Base-by-base conservation (phyloP, 2,113 vertebrate species). In the Neomonachus schauinslandi region DNA sequence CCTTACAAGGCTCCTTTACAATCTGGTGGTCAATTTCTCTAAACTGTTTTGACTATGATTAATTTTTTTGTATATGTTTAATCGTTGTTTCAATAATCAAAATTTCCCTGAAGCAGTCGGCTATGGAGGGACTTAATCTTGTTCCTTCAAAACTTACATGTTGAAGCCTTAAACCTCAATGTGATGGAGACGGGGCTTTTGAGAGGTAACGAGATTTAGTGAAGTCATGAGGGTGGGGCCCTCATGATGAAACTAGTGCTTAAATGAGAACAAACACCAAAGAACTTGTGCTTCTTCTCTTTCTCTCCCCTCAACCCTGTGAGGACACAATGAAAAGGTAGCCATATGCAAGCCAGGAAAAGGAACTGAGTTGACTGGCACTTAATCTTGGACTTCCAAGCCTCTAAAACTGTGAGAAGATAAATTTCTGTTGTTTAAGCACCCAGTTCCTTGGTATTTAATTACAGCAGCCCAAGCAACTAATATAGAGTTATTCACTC, bases 31-130 rank as follows among this genome's bases (percentile, higher is more conserved):
- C 76, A 91, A 80, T 74, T 76, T 88, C 55, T 76, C 69, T 81
- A 87, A 92, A 86, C n/a, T 63, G 15, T 76, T 85, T 63, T 71
- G 55, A 91, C 36, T 24, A 74, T 57, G 39, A 72, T 65, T 65
- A 86, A 79, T 31, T 39, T 53, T 81, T 89, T 33, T 77, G 0
- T 55, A 26, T 86, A n/a, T 85, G 7, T 53, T 92, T 92, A 95
- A 90, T 76, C 51, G 11, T 8, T 83, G 7, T 87, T 94, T 90
- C 12, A 87, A 31, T 61, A 84, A 97, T 80, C 81, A 95, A 94
- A 85, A 39, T 61, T 94, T 90, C 49, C 76, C 88, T 84, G 26
- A 93, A 96, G 80, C 51, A 83, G 61, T 80, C 63, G 42, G 28
- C 42, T 80, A 61, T 71, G 42, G 42, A 91, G 14, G 42, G 7